phyloP scores from a whole-genome alignment of 2,888 invertebrate genomes.

The Eucriotettix oculatus region DNA sequence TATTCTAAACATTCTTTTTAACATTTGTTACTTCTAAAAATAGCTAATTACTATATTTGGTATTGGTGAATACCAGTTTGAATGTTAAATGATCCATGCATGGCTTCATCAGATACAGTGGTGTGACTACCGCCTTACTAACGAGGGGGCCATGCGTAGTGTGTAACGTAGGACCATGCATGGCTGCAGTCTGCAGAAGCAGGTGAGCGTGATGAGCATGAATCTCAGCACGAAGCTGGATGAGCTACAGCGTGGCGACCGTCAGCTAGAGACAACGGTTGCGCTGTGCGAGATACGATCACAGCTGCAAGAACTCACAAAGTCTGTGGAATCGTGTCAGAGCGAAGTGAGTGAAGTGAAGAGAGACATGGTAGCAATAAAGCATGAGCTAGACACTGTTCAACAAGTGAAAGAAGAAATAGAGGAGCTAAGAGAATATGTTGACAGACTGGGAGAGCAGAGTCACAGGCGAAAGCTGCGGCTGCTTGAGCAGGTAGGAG shows the following conservation, averaged over 20 bases:
- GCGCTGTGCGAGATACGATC: slow-evolving; percentile 86
- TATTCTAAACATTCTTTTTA: no score
- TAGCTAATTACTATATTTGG: no score
- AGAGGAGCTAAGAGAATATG: slow-evolving; percentile 81
- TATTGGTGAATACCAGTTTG: no score
- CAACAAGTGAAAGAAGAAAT: slow-evolving; percentile 92
- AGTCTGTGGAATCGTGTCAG: slow-evolving; percentile 88
- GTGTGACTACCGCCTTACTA: slow-evolving; percentile 3
- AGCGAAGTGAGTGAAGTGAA: slow-evolving; percentile 86
- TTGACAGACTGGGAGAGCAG: slow-evolving; percentile 81
- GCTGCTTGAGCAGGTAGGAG: slow-evolving; percentile 72
- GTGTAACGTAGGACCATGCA: slow-evolving; percentile 14
- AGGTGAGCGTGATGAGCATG: slow-evolving; percentile 96
- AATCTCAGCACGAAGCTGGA: slow-evolving; percentile 88
- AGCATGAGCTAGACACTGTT: slow-evolving; percentile 83
- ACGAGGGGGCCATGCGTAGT: slow-evolving; percentile 10
- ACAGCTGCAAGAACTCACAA: slow-evolving; percentile 83
- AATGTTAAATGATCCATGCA: no score
- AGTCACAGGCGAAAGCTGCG: slow-evolving; percentile 78
- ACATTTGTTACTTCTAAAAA: no score
- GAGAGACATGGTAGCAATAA: slow-evolving; percentile 88
- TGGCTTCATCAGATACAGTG: no score
- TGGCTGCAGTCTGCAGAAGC: slow-evolving; percentile 74
- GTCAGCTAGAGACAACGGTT: slow-evolving; percentile 83
- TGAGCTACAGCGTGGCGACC: slow-evolving; percentile 75